Conservation (phyloP, 2,113 vertebrate genomes). For the Gobius niger region DNA sequence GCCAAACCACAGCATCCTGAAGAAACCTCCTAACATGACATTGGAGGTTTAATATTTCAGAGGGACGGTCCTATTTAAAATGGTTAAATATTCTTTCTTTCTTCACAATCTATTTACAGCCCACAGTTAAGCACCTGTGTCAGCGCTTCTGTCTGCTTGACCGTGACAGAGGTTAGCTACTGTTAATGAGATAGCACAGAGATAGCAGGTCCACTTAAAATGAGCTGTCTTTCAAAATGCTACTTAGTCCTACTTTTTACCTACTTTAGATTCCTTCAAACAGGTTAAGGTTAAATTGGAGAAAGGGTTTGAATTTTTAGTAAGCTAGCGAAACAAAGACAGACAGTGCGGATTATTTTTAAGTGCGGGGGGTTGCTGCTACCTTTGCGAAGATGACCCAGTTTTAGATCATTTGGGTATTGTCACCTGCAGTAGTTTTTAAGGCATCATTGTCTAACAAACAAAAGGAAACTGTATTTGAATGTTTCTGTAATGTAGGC, state of each 20-base stretch:
- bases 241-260: background rate
- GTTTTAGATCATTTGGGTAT: conserved; percentile 9
- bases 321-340: background rate
- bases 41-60: too few species aligned
- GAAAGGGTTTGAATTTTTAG: background rate
- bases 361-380: background rate
- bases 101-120: conserved; percentile 1
- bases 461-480: too few species aligned
- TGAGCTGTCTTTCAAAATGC: background rate
- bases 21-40: too few species aligned
- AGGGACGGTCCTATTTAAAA: background rate
- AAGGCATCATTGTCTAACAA: background rate
- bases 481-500: too few species aligned
- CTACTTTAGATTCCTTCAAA: background rate
- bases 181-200: conserved; percentile 7
- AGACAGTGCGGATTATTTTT: background rate
- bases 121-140: background rate
- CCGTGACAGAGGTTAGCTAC: background rate
- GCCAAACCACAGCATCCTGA: too few species aligned
- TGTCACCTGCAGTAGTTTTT: background rate
- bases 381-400: conserved; percentile 16
- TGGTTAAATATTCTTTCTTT: background rate
- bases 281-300: background rate
- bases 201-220: background rate
- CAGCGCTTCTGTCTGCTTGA: background rate